Evolutionary conservation across 2,888 invertebrate species (phyloP).

Genomic region (Leucophora obtusa): DNA sequence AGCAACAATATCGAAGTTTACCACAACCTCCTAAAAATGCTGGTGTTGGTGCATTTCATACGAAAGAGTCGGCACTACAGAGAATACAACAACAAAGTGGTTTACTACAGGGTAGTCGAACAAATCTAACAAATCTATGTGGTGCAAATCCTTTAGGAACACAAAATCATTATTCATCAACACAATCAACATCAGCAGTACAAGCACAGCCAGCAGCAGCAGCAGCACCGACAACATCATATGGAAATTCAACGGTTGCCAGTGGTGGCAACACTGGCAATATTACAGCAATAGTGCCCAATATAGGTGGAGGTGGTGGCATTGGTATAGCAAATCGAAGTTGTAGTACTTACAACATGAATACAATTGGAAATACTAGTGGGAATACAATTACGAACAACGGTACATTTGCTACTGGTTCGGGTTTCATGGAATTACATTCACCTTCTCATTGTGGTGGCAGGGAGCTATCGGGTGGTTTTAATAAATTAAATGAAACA

Average conservation of each 20-base stretch:
- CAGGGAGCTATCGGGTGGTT: background rate
- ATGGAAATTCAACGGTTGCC: background rate
- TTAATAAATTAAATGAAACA: slow-evolving; percentile 56
- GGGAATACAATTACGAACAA: slow-evolving; percentile 28
- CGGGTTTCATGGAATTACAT: slow-evolving; percentile 57
- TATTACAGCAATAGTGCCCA: slow-evolving; percentile 29
- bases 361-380: slow-evolving; percentile 41
- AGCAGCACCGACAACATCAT: slow-evolving; percentile 56
- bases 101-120: slow-evolving; percentile 64
- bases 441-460: slow-evolving; percentile 41
- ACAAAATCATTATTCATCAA: slow-evolving; percentile 38
- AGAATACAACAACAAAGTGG: slow-evolving; percentile 74
- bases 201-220: slow-evolving; percentile 43
- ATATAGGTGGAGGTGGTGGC: background rate
- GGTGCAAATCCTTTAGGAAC: slow-evolving; percentile 62
- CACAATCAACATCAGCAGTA: slow-evolving; percentile 52
- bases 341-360: slow-evolving; percentile 58
- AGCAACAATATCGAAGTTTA: slow-evolving; percentile 68
- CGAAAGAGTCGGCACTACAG: slow-evolving; percentile 71
- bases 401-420: slow-evolving; percentile 56
- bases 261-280: slow-evolving; percentile 4
- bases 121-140: slow-evolving; percentile 66
- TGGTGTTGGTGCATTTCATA: slow-evolving; percentile 70
- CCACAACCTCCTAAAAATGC: slow-evolving; percentile 71
- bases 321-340: slow-evolving; percentile 40